Conservation (phyloP, 2,113 vertebrate genomes). For the Pandion haliaetus region DNA sequence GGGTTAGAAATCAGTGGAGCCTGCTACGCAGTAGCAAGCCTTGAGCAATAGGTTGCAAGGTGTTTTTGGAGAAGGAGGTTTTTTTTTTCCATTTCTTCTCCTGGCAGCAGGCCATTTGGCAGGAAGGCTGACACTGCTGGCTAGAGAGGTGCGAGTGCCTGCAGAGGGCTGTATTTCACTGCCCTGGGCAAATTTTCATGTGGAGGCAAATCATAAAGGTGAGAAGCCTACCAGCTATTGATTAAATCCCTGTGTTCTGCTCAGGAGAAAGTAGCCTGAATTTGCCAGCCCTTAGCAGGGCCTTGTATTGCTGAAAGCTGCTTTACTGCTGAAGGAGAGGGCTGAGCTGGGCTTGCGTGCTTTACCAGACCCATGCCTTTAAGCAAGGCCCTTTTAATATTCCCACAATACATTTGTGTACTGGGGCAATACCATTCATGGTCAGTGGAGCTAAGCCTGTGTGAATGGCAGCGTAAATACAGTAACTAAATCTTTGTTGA, state of each 20-base stretch:
- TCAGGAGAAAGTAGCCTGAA: neutral
- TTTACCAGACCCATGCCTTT: neutral
- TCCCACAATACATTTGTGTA: neutral
- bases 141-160: neutral
- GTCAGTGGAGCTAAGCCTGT: neutral
- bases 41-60: neutral
- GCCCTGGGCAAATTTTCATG: neutral
- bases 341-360: neutral
- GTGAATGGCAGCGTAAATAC: neutral
- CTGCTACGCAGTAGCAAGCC: neutral
- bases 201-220: neutral
- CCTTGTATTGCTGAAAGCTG: neutral
- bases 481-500: neutral
- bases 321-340: neutral
- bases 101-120: rapidly evolving
- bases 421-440: neutral
- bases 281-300: neutral
- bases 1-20: neutral
- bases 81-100: neutral
- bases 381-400: neutral
- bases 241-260: neutral
- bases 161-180: neutral
- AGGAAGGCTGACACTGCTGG: neutral
- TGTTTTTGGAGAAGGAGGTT: neutral
- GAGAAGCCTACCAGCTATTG: rapidly evolving